A percentile compares a stretch with the other conserved stretches of the same genome.
Evolutionary conservation across 1,140 invertebrate species (phyloP).

Genomic region (Cherax quadricarinatus): DNA sequence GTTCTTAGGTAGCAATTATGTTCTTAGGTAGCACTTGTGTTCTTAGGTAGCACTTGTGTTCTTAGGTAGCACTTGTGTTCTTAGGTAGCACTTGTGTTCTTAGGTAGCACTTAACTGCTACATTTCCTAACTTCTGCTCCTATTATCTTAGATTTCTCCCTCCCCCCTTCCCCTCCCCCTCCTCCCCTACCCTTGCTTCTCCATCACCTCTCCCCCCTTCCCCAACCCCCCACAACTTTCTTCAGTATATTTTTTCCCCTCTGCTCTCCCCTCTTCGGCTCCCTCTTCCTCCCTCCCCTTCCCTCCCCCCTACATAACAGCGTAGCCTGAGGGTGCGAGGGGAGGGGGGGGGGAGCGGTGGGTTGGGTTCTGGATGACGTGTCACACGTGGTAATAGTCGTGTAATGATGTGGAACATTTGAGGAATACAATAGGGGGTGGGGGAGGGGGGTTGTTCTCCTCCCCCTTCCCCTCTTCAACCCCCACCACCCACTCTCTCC

Average conservation of each 20-base stretch:
- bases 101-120: background rate
- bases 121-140: background rate
- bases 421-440: slow-evolving; percentile 61
- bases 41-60: too few relatives aligned
- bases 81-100: too few relatives aligned
- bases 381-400: slow-evolving; percentile 61
- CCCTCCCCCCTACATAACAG: background rate
- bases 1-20: too few relatives aligned
- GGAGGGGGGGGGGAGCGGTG: background rate
- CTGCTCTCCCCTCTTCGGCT: background rate
- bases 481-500: too few relatives aligned
- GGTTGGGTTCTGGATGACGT: slow-evolving; percentile 11
- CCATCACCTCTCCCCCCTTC: background rate
- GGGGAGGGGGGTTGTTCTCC: slow-evolving; percentile 1
- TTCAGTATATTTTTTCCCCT: background rate
- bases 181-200: background rate
- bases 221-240: too few relatives aligned
- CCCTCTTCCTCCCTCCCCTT: background rate
- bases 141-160: background rate
- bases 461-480: too few relatives aligned
- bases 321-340: background rate
- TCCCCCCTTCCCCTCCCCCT: background rate
- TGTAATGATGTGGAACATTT: slow-evolving; percentile 70
- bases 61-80: too few relatives aligned
- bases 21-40: too few relatives aligned